Evolutionary conservation across 2,888 invertebrate genomes (phyloP).

Genomic region (Arrhopalites spinosus): DNA sequence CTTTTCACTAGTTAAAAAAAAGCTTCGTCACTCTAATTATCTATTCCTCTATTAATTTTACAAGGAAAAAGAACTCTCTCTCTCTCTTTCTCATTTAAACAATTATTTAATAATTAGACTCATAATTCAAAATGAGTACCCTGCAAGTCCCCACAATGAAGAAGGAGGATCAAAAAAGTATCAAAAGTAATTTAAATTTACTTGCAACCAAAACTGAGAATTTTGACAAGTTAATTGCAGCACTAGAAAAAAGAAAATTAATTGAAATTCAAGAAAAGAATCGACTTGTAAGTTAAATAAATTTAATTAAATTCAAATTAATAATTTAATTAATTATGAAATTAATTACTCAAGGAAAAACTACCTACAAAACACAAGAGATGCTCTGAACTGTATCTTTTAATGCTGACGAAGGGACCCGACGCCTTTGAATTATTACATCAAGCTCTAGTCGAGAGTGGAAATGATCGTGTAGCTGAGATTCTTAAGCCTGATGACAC

Average conservation of each 20-base stretch:
- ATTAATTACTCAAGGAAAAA: background rate
- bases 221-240: conserved; percentile 2
- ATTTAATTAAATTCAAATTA: background rate
- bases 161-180: conserved; percentile 17
- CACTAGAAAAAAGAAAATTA: background rate
- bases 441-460: conserved; percentile 9
- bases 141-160: background rate
- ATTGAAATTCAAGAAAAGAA: conserved; percentile 15
- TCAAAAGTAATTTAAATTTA: conserved; percentile 11
- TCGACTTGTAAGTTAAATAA: conserved; percentile 15
- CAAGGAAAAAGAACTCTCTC: no score
- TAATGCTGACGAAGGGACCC: conserved; percentile 23
- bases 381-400: conserved; percentile 24
- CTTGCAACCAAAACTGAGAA: conserved; percentile 24
- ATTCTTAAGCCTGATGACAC: conserved; percentile 13
- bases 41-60: no score
- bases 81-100: no score
- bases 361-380: conserved; percentile 7
- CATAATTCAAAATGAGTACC: background rate
- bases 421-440: conserved; percentile 23
- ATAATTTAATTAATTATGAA: background rate
- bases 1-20: background rate
- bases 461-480: conserved; percentile 20
- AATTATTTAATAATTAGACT: background rate
- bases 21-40: background rate